These are phyloP conservation scores for Andrena haemorrhoa DNA, from an alignment of 2,888 invertebrate genomes.

Conservation along the genomic window DNA sequence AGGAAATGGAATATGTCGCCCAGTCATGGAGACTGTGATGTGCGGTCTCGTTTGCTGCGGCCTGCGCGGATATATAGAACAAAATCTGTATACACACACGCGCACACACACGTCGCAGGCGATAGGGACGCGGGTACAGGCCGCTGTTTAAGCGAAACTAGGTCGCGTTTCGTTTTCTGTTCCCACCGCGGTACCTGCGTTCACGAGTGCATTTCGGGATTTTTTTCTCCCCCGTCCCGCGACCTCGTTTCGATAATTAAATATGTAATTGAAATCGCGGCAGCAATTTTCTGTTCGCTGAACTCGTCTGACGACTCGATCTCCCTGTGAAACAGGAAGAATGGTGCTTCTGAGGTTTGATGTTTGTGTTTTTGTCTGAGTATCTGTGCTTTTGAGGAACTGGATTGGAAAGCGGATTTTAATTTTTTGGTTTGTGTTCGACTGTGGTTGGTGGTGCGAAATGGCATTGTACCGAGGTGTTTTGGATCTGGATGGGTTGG, in stretches of 20 bases:
- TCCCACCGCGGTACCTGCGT: conserved; percentile 21
- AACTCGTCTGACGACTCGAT: not conserved
- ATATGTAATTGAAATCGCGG: conserved; percentile 38
- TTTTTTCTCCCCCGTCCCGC: not conserved
- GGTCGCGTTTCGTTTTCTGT: conserved; percentile 67
- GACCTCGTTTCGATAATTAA: conserved; percentile 50
- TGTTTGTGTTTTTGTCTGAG: not conserved
- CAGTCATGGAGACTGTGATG: conserved; percentile 41
- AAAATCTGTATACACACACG: conserved; percentile 2
- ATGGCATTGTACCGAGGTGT: too few species aligned
- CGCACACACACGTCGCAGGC: not conserved
- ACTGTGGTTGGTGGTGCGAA: too few species aligned
- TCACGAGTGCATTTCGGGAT: conserved; percentile 29
- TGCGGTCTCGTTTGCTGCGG: conserved; percentile 47
- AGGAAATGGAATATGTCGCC: conserved; percentile 41
- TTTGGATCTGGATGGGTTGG: too few species aligned
- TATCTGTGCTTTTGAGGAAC: too few species aligned
- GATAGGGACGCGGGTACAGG: not conserved
- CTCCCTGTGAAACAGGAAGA: not conserved
- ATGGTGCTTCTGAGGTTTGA: not conserved
- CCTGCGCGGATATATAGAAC: conserved; percentile 12
- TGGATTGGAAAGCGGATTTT: too few species aligned
- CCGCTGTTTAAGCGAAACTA: conserved; percentile 55
- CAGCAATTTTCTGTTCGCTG: conserved; percentile 22
- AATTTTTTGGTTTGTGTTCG: too few species aligned